phyloP scores from a whole-genome alignment of 2,113 vertebrate genomes.

The Accipiter virgatus region DNA sequence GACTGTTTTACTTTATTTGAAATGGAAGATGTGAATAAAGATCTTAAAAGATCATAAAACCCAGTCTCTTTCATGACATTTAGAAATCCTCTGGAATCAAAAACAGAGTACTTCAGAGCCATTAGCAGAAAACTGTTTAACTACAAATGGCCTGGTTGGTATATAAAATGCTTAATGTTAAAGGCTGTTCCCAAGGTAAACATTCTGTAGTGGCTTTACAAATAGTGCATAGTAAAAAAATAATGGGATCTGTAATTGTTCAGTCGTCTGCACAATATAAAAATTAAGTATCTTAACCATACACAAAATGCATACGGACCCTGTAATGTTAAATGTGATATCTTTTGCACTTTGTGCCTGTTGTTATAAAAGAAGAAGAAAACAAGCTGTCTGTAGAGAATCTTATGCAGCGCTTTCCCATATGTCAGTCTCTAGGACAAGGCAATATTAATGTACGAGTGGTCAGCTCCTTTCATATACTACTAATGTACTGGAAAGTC shows the following conservation, averaged over 20 bases:
- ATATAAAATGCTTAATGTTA: constrained; percentile 3
- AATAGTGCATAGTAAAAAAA: constrained; percentile 13
- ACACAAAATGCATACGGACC: neutral
- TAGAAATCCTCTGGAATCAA: neutral
- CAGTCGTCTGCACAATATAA: neutral
- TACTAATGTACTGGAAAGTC: constrained; percentile 92
- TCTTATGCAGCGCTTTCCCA: constrained; percentile 75
- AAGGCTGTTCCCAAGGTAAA: constrained; percentile 8
- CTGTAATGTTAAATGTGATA: neutral
- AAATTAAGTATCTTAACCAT: neutral
- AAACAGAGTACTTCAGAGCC: constrained; percentile 26
- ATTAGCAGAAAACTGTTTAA: neutral
- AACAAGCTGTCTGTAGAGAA: constrained; percentile 67
- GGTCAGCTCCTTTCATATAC: constrained; percentile 82
- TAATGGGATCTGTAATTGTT: neutral
- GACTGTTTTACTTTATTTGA: neutral
- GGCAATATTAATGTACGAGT: constrained; percentile 74
- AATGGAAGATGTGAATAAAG: neutral
- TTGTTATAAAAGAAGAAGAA: constrained; percentile 45
- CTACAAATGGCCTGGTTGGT: neutral
- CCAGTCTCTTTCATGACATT: neutral
- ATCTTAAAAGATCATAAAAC: neutral
- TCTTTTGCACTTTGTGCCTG: neutral
- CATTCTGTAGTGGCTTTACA: neutral
- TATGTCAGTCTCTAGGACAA: constrained; percentile 75